Evolutionary conservation across 2,113 vertebrate genomes (phyloP).

Genomic region (Hassar affinis): DNA sequence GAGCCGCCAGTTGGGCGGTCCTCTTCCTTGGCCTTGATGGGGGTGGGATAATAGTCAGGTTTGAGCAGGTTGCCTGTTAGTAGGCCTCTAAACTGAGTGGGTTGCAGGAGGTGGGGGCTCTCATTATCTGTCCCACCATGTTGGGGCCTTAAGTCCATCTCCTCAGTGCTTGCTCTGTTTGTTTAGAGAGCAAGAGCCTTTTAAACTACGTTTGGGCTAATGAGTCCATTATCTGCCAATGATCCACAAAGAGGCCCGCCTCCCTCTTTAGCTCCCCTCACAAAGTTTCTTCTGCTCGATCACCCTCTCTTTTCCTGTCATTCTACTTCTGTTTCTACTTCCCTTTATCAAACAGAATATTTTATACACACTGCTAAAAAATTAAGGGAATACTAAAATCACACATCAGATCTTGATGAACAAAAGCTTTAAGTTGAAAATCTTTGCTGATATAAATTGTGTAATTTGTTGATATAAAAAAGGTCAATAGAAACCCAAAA

Average conservation of each 20-base stretch:
- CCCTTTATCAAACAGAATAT: background rate
- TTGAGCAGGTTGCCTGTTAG: constrained; percentile 58
- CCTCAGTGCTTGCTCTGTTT: constrained; percentile 72
- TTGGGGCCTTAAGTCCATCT: constrained; percentile 72
- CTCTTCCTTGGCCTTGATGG: constrained; percentile 29
- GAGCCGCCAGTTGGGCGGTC: constrained; percentile 55
- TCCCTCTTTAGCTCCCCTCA: constrained; percentile 43
- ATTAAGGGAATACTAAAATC: too few species aligned
- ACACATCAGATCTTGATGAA: too few species aligned
- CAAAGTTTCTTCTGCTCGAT: constrained; percentile 1
- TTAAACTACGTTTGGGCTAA: constrained; percentile 74
- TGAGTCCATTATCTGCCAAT: constrained; percentile 79
- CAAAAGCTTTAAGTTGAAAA: too few species aligned
- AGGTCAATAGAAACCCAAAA: too few species aligned
- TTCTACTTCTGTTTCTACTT: constrained; percentile 41
- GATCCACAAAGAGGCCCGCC: constrained; percentile 72
- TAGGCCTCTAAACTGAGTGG: constrained; percentile 54
- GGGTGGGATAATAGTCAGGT: constrained; percentile 53
- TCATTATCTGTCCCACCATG: constrained; percentile 77
- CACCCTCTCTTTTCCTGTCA: background rate
- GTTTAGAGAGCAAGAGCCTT: constrained; percentile 75
- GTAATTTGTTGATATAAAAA: too few species aligned
- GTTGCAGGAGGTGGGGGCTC: constrained; percentile 58
- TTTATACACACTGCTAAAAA: background rate
- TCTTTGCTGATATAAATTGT: too few species aligned